Evolutionary conservation across 2,113 vertebrate genomes (phyloP), one percentile per base, ranked within the genome.

Genomic region (Erinaceus europaeus): DNA sequence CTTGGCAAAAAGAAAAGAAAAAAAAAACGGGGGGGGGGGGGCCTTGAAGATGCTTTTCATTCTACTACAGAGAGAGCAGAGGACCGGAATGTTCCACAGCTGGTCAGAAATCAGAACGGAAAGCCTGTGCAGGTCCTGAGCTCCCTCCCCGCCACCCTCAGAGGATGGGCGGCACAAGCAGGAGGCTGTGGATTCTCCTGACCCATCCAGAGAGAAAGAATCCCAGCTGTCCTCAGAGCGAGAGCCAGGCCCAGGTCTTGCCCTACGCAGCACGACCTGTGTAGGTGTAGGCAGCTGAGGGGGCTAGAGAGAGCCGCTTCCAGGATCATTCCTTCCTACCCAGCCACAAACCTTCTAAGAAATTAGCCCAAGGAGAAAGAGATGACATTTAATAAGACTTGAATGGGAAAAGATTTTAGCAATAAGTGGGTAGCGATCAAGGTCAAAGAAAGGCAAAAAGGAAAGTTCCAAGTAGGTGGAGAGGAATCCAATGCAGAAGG

Each of bases 381-480:
- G 36, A 55, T n/a, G 20, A 72, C 72, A 38, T 32, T 11, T n/a
- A n/a, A n/a, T 38, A 25, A 77, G 57, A 29, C 46, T 17, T 27
- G 27, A 38, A n/a, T 2, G 9, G 68, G n/a, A n/a, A n/a, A 44
- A 53, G 21, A 29, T 32, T 64, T 40, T 12, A n/a, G 67, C 2
- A 1, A 9, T 0, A 1, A 1, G 4, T 38, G 20, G 7, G 34
- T 2, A 11, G 36, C 3, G 9, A 5, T 20, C 6, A 9, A 36
- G 52, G 84, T 29, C 5, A 25, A 20, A n/a, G n/a, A n/a, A n/a
- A n/a, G n/a, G n/a, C n/a, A n/a, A n/a, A n/a, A n/a, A n/a, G n/a
- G n/a, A n/a, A n/a, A n/a, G n/a, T n/a, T n/a, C n/a, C n/a, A n/a
- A n/a, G n/a, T n/a, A n/a, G n/a, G n/a, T n/a, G n/a, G n/a, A n/a